phyloP scores from a whole-genome alignment of 2,797 vertebrate genomes.

The Chelon auratus region DNA sequence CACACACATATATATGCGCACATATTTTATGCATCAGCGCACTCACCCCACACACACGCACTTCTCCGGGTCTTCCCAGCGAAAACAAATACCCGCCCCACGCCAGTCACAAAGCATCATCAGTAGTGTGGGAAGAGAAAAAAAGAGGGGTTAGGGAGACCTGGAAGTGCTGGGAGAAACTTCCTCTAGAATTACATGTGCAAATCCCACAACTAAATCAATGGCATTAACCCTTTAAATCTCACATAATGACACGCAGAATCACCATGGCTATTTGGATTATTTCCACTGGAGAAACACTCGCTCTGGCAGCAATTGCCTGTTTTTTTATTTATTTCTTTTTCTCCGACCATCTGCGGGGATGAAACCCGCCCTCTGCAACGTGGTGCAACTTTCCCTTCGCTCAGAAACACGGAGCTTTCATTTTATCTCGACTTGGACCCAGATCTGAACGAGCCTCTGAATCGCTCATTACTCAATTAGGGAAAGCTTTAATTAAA shows the following conservation, averaged over 20 bases:
- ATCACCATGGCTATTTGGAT: conserved; percentile 49
- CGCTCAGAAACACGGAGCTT: conserved; percentile 26
- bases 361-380: conserved; percentile 44
- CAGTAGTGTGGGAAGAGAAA: conserved; percentile 46
- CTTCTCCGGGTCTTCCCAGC: conserved; percentile 34
- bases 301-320: conserved; percentile 29
- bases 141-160: not conserved
- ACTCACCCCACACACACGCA: conserved; percentile 26
- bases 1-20: conserved; percentile 7
- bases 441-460: conserved; percentile 50
- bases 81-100: conserved; percentile 71
- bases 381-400: conserved; percentile 13
- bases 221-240: conserved; percentile 75
- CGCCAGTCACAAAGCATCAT: conserved; percentile 47
- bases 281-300: conserved; percentile 36
- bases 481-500: conserved; percentile 59
- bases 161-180: conserved; percentile 45
- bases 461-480: conserved; percentile 47
- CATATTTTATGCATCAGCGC: conserved; percentile 59
- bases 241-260: conserved; percentile 22
- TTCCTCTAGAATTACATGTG: conserved; percentile 39
- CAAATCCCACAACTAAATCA: conserved; percentile 61
- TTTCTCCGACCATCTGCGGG: conserved; percentile 47
- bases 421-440: conserved; percentile 52
- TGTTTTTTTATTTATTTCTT: conserved; percentile 1